phyloP scores from a whole-genome alignment of 2,888 invertebrate genomes.

The Epinotia brunnichana region DNA sequence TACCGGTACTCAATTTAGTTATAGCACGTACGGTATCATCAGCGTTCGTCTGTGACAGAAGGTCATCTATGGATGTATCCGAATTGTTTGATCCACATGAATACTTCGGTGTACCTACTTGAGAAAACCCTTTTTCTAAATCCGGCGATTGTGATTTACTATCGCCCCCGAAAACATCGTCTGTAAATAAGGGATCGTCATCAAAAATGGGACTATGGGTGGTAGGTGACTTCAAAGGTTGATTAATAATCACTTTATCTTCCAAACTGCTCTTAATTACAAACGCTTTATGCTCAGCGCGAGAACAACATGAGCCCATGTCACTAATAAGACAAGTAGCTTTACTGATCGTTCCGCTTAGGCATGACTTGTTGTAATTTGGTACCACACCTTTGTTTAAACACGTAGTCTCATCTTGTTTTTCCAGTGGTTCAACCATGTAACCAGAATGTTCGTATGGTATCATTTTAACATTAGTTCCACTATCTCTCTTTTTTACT shows the following conservation, averaged over 20 bases:
- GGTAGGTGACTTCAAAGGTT: slow-evolving; percentile 85
- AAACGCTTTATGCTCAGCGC: slow-evolving; percentile 73
- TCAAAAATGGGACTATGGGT: slow-evolving; percentile 85
- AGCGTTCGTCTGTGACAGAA: slow-evolving; percentile 83
- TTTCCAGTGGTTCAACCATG: slow-evolving; percentile 80
- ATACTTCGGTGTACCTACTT: slow-evolving; percentile 73
- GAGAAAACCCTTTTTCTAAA: slow-evolving; percentile 77
- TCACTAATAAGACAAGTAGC: slow-evolving; percentile 78
- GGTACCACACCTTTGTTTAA: slow-evolving; percentile 73
- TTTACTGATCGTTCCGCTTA: slow-evolving; percentile 77
- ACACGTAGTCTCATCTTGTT: slow-evolving; percentile 70
- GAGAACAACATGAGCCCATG: slow-evolving; percentile 76
- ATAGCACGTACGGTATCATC: slow-evolving; percentile 83
- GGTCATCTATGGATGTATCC: slow-evolving; percentile 86
- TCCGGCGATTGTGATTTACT: slow-evolving; percentile 85
- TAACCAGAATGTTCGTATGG: slow-evolving; percentile 80
- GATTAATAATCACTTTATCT: slow-evolving; percentile 84
- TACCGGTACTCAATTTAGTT: slow-evolving; percentile 77
- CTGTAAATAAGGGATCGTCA: slow-evolving; percentile 83
- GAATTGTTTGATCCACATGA: slow-evolving; percentile 85
- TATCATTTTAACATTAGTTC: slow-evolving; percentile 67
- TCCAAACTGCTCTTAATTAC: slow-evolving; percentile 68
- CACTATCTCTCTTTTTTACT: slow-evolving; percentile 64
- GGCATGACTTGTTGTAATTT: slow-evolving; percentile 77
- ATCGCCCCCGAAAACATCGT: slow-evolving; percentile 85